These are phyloP conservation scores for Brachyistius frenatus DNA, from an alignment of 2,113 vertebrate genomes.

Conservation along the genomic window DNA sequence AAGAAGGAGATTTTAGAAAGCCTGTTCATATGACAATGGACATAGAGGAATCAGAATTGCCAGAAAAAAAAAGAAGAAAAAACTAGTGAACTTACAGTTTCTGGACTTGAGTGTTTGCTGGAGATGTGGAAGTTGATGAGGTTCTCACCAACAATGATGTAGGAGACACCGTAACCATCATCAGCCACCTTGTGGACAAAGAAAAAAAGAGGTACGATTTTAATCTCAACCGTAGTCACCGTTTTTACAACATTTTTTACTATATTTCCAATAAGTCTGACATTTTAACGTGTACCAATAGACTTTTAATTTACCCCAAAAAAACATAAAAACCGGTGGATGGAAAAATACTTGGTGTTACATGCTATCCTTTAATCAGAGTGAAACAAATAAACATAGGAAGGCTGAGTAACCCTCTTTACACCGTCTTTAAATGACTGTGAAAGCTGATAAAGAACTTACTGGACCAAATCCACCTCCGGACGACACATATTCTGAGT, in stretches of 20 bases:
- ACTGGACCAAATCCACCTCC: slow-evolving; percentile 98
- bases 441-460: slow-evolving; percentile 62
- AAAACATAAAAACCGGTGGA: too few relatives aligned
- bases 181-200: slow-evolving; percentile 89
- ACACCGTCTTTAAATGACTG: background rate
- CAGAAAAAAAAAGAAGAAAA: background rate
- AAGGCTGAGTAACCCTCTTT: background rate
- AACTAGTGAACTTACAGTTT: slow-evolving; percentile 87
- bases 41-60: background rate
- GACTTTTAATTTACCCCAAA: too few relatives aligned
- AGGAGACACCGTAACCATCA: slow-evolving; percentile 98
- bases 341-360: too few relatives aligned
- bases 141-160: slow-evolving; percentile 92
- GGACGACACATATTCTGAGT: slow-evolving; percentile 89
- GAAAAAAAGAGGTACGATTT: background rate
- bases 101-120: slow-evolving; percentile 93
- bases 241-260: too few relatives aligned
- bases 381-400: too few relatives aligned
- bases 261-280: too few relatives aligned
- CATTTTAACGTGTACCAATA: too few relatives aligned
- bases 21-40: background rate
- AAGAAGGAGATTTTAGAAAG: background rate
- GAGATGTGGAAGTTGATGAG: slow-evolving; percentile 96
- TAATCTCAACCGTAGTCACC: background rate
- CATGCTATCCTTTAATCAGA: too few relatives aligned